Percentiles rank a stretch among this genome's conserved stretches.
These are phyloP conservation scores for Mungos mungo DNA, from an alignment of 2,113 vertebrate genomes.

Conservation along the genomic window DNA sequence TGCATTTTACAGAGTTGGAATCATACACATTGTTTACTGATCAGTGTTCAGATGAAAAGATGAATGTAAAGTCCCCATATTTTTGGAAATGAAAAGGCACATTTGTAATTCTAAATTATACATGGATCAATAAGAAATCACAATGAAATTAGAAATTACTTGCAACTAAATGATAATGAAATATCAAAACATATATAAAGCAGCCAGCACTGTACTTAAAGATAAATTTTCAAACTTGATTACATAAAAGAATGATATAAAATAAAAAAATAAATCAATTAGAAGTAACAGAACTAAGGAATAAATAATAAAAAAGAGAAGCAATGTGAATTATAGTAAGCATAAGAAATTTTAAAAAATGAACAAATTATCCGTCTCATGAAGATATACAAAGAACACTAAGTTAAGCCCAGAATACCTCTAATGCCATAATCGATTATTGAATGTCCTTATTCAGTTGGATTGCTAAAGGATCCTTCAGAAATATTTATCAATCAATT, in stretches of 20 bases:
- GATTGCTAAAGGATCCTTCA: neutral
- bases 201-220: neutral
- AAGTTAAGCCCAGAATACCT: neutral
- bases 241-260: neutral
- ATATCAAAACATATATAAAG: neutral
- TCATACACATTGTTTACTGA: neutral
- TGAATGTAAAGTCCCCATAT: neutral
- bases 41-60: neutral
- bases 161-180: neutral
- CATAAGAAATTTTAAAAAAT: neutral
- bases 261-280: neutral
- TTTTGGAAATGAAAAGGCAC: neutral
- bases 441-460: neutral
- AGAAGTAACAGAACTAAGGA: neutral
- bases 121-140: neutral
- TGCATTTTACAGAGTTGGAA: neutral
- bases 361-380: neutral
- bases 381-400: neutral
- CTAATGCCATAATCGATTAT: neutral
- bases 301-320: neutral
- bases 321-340: neutral
- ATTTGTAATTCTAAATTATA: neutral
- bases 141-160: neutral
- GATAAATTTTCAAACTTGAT: neutral
- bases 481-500: neutral